A percentile compares a stretch with the other conserved stretches of the same genome.
These are phyloP conservation scores for Drosophila recens DNA, from an alignment of 2,888 invertebrate genomes.

Conservation along the genomic window DNA sequence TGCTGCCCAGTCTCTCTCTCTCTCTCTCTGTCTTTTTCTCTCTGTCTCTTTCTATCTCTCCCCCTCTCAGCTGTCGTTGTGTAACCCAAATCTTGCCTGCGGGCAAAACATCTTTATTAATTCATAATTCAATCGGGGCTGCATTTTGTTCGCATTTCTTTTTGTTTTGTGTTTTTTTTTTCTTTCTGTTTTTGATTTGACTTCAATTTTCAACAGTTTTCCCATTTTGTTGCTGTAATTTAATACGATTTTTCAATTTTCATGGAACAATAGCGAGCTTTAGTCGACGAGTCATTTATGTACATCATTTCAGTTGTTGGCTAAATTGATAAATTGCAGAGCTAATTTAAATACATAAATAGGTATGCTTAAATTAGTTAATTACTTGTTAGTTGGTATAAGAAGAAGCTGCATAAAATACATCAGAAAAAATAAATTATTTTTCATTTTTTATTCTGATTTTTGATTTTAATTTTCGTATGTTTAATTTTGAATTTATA, in stretches of 20 bases:
- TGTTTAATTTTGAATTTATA: no score
- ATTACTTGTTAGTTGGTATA: conserved; percentile 19
- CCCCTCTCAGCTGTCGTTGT: conserved; percentile 27
- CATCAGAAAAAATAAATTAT: no score
- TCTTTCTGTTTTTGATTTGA: conserved; percentile 66
- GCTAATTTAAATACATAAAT: conserved; percentile 47
- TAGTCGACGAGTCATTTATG: conserved; percentile 16
- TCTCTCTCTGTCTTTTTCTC: no score
- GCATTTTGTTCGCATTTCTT: conserved; percentile 23
- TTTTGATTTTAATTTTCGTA: no score
- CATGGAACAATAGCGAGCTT: conserved; percentile 47
- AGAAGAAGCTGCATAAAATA: no score
- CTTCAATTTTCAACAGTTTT: conserved; percentile 65
- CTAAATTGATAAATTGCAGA: conserved; percentile 29
- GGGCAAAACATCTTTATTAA: conserved; percentile 85
- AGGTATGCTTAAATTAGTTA: conserved; percentile 70
- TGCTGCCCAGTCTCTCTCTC: conserved; percentile 27
- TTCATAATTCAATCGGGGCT: conserved; percentile 84
- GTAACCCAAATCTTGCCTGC: conserved; percentile 85
- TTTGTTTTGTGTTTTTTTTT: no score
- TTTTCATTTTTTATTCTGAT: no score
- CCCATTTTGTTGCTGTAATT: conserved; percentile 65
- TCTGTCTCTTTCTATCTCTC: conserved; percentile 8
- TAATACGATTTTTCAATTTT: conserved; percentile 81
- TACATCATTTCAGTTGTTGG: conserved; percentile 7